Conservation (phyloP, 2,113 vertebrate species). For the Ornithorhynchus anatinus region DNA sequence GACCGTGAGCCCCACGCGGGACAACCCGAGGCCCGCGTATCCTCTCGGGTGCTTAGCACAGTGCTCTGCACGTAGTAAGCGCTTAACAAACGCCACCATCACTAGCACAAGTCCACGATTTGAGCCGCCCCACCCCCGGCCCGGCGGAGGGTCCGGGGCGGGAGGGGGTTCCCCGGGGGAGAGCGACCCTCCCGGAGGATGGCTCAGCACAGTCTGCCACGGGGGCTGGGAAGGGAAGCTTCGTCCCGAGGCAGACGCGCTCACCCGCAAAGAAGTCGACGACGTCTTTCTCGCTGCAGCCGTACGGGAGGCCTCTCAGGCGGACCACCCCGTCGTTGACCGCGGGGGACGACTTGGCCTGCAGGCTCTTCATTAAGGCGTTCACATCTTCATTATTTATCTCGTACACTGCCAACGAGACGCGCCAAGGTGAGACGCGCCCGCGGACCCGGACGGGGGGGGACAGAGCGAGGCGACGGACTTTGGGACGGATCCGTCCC, state of each 20-base stretch:
- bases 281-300: slow-evolving; percentile 79
- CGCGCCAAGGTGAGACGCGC: too few relatives aligned
- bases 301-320: slow-evolving; percentile 87
- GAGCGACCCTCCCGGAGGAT: fast-evolving
- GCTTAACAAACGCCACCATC: too few relatives aligned
- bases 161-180: fast-evolving
- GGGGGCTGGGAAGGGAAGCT: neutral
- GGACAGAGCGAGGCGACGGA: too few relatives aligned
- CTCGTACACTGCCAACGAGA: slow-evolving; percentile 74
- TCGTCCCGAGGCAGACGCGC: fast-evolving
- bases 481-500: too few relatives aligned
- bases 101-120: too few relatives aligned
- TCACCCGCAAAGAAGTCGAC: slow-evolving; percentile 86
- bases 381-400: slow-evolving; percentile 85
- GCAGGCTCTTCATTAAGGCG: slow-evolving; percentile 71
- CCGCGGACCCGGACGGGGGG: too few relatives aligned
- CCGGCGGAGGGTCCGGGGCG: too few relatives aligned
- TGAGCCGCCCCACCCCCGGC: too few relatives aligned
- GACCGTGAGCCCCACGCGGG: too few relatives aligned
- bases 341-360: slow-evolving; percentile 48
- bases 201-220: neutral
- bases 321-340: slow-evolving; percentile 76
- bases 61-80: too few relatives aligned
- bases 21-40: too few relatives aligned
- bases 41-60: too few relatives aligned